Evolutionary conservation across 2,797 vertebrate species (phyloP).

Genomic region (Rachycentron canadum): DNA sequence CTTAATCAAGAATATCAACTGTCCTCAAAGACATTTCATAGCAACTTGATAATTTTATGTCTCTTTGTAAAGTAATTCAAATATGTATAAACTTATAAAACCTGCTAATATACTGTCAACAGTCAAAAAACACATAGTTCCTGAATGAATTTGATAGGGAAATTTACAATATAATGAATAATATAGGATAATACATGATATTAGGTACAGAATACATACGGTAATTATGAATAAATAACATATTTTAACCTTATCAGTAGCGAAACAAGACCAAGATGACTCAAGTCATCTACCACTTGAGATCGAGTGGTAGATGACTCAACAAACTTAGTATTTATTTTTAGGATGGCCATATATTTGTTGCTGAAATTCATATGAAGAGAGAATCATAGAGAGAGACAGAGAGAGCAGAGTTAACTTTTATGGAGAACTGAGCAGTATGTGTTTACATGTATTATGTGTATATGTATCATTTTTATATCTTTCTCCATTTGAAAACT

Average conservation of each 20-base stretch:
- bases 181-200: neutral
- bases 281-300: no score
- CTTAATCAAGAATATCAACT: neutral
- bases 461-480: neutral
- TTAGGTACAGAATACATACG: neutral
- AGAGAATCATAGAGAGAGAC: neutral
- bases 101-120: neutral
- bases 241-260: neutral
- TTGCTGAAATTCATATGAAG: slow-evolving; percentile 8
- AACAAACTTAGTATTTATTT: slow-evolving; percentile 10
- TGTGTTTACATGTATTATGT: neutral
- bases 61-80: neutral
- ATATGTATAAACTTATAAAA: neutral
- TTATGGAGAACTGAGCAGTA: neutral
- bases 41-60: neutral
- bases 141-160: no score
- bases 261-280: neutral
- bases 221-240: slow-evolving; percentile 1
- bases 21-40: neutral
- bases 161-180: neutral
- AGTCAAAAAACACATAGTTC: neutral
- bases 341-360: neutral
- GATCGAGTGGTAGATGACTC: slow-evolving; percentile 1
- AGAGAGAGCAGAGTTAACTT: neutral
- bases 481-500: slow-evolving; percentile 13